phyloP scores from a whole-genome alignment of 2,888 invertebrate genomes.

The Aspidiotus rigidus region DNA sequence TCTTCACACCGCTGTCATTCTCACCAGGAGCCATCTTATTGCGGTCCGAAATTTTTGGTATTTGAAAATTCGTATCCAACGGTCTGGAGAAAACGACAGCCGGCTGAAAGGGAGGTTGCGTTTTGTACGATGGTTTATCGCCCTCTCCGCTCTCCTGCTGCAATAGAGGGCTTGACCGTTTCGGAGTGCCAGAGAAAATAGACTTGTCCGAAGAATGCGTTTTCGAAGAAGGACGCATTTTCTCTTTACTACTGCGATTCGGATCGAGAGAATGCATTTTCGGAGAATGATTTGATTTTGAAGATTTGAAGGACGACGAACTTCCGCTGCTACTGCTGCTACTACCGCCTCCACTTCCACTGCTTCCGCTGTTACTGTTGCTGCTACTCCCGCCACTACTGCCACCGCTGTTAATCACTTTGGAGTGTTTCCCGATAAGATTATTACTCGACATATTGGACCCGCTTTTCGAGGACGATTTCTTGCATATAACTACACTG shows the following conservation, averaged over 20 bases:
- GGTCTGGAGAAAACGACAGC: neutral
- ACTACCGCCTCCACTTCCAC: constrained; percentile 7
- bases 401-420: neutral
- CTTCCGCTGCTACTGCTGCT: constrained; percentile 3
- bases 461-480: neutral
- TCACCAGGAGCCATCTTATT: constrained; percentile 10
- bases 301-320: constrained; percentile 17
- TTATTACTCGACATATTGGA: neutral
- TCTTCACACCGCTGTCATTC: neutral
- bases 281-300: constrained; percentile 20
- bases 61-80: constrained; percentile 19
- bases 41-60: constrained; percentile 23
- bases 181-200: constrained; percentile 13
- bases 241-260: constrained; percentile 22
- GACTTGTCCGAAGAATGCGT: constrained; percentile 5
- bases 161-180: constrained; percentile 18
- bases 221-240: constrained; percentile 12
- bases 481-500: constrained; percentile 5
- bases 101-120: constrained; percentile 15
- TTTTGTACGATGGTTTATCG: constrained; percentile 8
- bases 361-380: constrained; percentile 3
- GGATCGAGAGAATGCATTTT: constrained; percentile 4
- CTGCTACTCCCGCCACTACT: neutral
- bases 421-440: constrained; percentile 40
- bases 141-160: constrained; percentile 19